phyloP scores from a whole-genome alignment of 2,888 invertebrate species.

The Eupelmus urozonus region DNA sequence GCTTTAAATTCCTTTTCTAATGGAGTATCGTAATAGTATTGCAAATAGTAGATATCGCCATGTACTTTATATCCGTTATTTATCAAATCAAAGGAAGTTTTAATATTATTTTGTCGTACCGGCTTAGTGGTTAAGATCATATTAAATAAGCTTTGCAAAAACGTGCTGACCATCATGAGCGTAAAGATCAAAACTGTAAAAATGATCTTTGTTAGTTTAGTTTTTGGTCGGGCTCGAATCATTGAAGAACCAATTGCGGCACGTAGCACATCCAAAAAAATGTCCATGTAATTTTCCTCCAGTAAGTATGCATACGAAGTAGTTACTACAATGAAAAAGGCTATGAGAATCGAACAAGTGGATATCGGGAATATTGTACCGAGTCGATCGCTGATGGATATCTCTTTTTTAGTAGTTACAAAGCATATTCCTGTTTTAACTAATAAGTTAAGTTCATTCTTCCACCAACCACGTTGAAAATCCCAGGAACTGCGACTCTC shows the following conservation, averaged over 20 bases:
- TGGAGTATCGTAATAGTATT: no score
- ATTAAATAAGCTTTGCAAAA: no score
- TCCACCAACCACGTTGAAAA: conserved; percentile 6
- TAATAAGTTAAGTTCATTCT: conserved; percentile 8
- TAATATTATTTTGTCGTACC: no score
- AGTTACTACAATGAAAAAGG: neutral
- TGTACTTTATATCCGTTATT: no score
- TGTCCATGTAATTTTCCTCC: neutral
- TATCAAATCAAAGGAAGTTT: no score
- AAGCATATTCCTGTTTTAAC: neutral
- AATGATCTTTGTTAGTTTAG: no score
- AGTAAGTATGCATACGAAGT: neutral
- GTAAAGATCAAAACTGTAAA: no score
- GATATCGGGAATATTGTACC: neutral
- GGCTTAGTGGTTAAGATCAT: no score
- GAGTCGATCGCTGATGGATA: neutral
- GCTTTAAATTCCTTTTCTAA: no score
- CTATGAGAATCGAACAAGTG: neutral
- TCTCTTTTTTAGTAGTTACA: neutral
- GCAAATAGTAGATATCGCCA: no score
- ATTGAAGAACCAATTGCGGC: neutral
- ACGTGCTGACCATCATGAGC: no score
- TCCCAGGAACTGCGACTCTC: neutral
- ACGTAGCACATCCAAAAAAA: neutral
- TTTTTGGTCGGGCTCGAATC: no score